Evolutionary conservation across 2,888 invertebrate genomes (phyloP), one percentile per base, ranked within the genome.

Genomic region (Dorcus parallelipipedus): DNA sequence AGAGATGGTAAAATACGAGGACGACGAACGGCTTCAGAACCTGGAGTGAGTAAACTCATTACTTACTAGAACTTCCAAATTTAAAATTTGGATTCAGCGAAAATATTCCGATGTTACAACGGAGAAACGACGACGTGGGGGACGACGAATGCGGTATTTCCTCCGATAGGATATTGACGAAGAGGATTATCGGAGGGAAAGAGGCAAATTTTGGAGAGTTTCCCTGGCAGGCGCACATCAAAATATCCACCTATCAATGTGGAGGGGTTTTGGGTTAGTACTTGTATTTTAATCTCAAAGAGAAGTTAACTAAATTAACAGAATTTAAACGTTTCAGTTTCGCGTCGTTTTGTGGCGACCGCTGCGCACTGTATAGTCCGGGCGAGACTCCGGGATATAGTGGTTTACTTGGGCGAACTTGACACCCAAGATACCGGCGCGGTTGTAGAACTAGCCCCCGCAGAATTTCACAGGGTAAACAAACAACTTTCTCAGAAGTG

Each of bases 181-280:
- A 90, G 73, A 80, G 92, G 52, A 92, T 93, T 60, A 91, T 93
- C 43, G 93, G 93, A 0, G 92, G 93, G 0, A 80, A 89, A 3
- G 89, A 90, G 65, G 92, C 92, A 0, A 80, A 83, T 64, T 91
- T 84, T 68, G 88, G 86, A 0, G 91, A 91, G 79, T 90, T 90
- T 71, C 92, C 93, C 0, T 93, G 92, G 92, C 92, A 92, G 73
- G 91, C 90, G 0, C 92, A 92, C 68, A 89, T 93, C 61, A 85
- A 92, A 71, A 91, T 92, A 66, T 86, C 87, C 0, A 88, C 90
- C 66, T 92, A 88, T 71, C 92, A 92, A 70, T 93, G 92, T 69
- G 92, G 93, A 2, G 92, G 92, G 0, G 91, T 91, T 0, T 76
- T 92, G 59, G 84, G 85, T 85, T 71, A 67, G 67, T 39, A 42